phyloP scores from a whole-genome alignment of 2,797 vertebrate genomes.

The Melanotaenia nigrans region DNA sequence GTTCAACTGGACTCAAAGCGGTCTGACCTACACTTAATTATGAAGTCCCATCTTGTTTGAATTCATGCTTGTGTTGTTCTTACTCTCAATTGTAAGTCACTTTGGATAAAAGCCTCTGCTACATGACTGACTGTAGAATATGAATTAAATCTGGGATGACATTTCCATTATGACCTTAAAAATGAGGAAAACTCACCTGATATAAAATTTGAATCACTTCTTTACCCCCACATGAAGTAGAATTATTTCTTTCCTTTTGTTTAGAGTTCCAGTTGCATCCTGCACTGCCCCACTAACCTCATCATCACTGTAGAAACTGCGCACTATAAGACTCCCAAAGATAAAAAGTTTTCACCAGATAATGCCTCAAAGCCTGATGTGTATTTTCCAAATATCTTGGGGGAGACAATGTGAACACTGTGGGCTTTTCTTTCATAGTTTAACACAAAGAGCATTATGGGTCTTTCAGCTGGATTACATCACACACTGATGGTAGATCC shows the following conservation, averaged over 20 bases:
- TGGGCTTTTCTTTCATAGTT: slow-evolving; percentile 10
- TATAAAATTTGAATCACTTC: slow-evolving; percentile 12
- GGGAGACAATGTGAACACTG: not conserved
- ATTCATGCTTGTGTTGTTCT: no score
- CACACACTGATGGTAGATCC: slow-evolving; percentile 4
- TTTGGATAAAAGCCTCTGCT: no score
- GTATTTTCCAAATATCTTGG: slow-evolving; percentile 5
- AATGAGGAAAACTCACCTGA: not conserved
- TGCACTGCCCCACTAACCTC: slow-evolving; percentile 7
- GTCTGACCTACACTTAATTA: no score
- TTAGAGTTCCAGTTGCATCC: slow-evolving; percentile 9
- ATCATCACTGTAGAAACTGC: slow-evolving; percentile 8
- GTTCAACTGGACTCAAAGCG: no score
- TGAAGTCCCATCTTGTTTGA: no score
- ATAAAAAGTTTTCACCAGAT: slow-evolving; percentile 8
- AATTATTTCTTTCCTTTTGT: slow-evolving; percentile 6
- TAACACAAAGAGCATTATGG: slow-evolving; percentile 14
- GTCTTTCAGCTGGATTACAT: slow-evolving; percentile 27
- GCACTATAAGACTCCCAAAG: slow-evolving; percentile 8
- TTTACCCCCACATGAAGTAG: not conserved
- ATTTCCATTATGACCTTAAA: slow-evolving; percentile 1
- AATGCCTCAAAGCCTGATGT: slow-evolving; percentile 11
- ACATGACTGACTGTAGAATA: no score
- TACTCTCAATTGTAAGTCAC: no score
- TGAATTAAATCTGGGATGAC: not conserved